Conservation (phyloP, 2,113 vertebrate genomes). For the Ageneiosus marmoratus region DNA sequence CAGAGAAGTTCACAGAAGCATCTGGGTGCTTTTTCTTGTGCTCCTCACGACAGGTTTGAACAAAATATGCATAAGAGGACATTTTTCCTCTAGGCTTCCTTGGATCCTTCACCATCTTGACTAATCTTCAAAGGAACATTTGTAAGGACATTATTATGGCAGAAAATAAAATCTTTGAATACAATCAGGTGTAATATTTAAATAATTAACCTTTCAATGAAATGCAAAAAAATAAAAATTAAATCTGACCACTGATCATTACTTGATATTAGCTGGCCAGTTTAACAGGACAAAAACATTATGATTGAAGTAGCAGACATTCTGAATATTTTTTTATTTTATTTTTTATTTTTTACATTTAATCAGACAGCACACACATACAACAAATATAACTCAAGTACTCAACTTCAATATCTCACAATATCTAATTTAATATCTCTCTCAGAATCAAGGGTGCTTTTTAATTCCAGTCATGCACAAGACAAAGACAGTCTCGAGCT, state of each 20-base stretch:
- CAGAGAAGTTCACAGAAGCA: conserved; percentile 88
- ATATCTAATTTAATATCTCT: background rate
- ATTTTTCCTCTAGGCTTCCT: conserved; percentile 95
- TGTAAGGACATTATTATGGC: background rate
- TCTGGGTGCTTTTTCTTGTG: conserved; percentile 98
- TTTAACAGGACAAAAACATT: background rate
- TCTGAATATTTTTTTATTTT: no score
- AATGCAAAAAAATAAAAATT: background rate
- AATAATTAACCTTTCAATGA: background rate
- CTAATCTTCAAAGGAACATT: conserved; percentile 58
- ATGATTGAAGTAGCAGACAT: background rate
- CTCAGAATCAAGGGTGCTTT: background rate
- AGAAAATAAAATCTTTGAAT: background rate
- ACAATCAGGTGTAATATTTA: background rate
- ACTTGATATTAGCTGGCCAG: background rate
- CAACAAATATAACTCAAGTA: background rate
- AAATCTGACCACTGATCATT: background rate
- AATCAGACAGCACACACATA: background rate
- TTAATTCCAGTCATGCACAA: conserved; percentile 12
- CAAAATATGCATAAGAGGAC: conserved; percentile 96
- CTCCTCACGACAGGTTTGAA: conserved; percentile 94
- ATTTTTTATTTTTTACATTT: no score
- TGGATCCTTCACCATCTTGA: conserved; percentile 92
- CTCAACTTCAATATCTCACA: no score
- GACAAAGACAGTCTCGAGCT: conserved; percentile 9